These are phyloP conservation scores for Acipenser transmontanus DNA, from an alignment of 2,797 vertebrate genomes.

Conservation along the genomic window DNA sequence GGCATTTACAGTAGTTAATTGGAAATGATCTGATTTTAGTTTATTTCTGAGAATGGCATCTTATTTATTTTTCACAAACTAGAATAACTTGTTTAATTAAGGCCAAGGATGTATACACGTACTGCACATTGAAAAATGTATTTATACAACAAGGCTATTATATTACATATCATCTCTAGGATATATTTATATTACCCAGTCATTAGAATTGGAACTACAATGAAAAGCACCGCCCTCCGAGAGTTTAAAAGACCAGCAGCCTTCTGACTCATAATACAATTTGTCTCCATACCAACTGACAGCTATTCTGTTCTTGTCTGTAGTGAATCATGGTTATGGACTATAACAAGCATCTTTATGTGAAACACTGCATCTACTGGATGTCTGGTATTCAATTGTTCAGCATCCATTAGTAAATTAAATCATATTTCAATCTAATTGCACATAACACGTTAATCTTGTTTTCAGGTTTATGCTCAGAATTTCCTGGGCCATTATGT, in stretches of 20 bases:
- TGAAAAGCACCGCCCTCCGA: not conserved
- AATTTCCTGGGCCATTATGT: not conserved
- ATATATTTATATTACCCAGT: slow-evolving; percentile 20
- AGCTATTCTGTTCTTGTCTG: slow-evolving; percentile 14
- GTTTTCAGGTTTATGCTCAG: slow-evolving; percentile 3
- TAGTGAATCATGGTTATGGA: slow-evolving; percentile 27
- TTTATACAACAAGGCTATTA: slow-evolving; percentile 2
- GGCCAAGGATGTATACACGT: not conserved
- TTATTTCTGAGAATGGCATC: slow-evolving; percentile 14
- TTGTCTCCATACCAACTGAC: slow-evolving; percentile 10
- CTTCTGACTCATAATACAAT: slow-evolving; percentile 11
- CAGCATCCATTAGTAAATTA: slow-evolving; percentile 32
- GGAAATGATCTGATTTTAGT: slow-evolving; percentile 9
- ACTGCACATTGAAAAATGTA: not conserved
- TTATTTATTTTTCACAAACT: slow-evolving; percentile 12
- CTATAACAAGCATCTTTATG: slow-evolving; percentile 19
- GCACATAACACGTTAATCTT: slow-evolving; percentile 13
- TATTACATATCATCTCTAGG: slow-evolving; percentile 11
- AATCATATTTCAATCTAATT: slow-evolving; percentile 28
- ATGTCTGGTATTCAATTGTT: slow-evolving; percentile 19
- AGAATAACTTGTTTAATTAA: slow-evolving; percentile 3
- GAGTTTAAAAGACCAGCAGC: slow-evolving; percentile 6
- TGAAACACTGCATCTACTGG: slow-evolving; percentile 11
- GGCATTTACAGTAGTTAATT: slow-evolving; percentile 12
- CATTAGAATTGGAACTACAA: not conserved